Evolutionary conservation across 2,888 invertebrate genomes (phyloP), one percentile per base, ranked within the genome.

Genomic region (Carcina quercana): DNA sequence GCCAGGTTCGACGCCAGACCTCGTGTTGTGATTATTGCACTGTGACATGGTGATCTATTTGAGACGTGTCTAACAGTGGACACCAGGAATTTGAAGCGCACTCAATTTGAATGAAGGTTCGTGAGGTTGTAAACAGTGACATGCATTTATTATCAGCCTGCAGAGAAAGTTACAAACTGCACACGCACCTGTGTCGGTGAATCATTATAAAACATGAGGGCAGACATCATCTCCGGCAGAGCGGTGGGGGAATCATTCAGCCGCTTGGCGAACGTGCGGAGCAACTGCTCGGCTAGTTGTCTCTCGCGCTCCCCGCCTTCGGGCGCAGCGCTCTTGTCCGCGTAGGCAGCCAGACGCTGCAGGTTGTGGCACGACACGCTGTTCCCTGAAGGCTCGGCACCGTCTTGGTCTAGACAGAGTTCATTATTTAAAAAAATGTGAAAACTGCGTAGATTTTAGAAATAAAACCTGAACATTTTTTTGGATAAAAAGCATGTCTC

Each of bases 301-400:
- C 70, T 48, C 25, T 74, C 70, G 0, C 35, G 33, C 8, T 70
- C 74, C 2, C 76, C 82, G 5, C 76, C 74, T 13, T 82, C 76
- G 1, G 73, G 49, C 1, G 48, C 53, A 0, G 61, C 44, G 32
- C 66, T 67, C 19, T 88, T 85, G 56, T 90, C 88, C 20, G 90
- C 86, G 57, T 94, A 90, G 1, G 89, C 86, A 0, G 91, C 87
- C 13, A 97, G 78, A 4, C 93, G 86, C 15, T 92, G 83, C 10
- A 96, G 79, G 76, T 97, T 97, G 53, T 88, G 87, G 12, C 92
- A 91, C 0, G 96, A 86, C 0, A 97, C 91, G 25, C 96, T 96
- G 67, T 97, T 97, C 17, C 96, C 94, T 21, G 93, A 92, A 0
- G 97, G 97, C 60, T 98, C 97, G 0, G 97, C 97, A 8, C 96